Conservation (phyloP, 2,797 vertebrate genomes). For the Pseudochirops corinnae region DNA sequence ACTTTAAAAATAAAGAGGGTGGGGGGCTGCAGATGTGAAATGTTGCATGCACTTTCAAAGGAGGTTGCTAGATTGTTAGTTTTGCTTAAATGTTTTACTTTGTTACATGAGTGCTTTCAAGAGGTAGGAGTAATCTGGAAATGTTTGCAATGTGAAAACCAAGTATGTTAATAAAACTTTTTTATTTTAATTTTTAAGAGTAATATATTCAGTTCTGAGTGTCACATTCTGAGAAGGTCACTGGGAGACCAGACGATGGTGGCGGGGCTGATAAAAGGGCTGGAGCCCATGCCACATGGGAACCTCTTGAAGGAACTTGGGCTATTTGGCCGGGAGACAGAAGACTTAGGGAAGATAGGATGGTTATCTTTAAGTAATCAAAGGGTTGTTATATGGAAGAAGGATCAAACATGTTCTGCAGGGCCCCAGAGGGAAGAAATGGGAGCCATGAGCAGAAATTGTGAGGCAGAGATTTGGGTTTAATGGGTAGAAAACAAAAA, state of each 20-base stretch:
- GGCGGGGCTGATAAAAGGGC: neutral
- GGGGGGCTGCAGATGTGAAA: neutral
- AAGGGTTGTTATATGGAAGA: neutral
- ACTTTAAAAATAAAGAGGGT: no score
- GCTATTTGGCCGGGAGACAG: neutral
- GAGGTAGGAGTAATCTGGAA: no score
- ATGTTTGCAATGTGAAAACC: neutral
- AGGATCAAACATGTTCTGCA: neutral
- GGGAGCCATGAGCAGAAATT: neutral
- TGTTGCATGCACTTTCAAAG: neutral
- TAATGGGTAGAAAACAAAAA: neutral
- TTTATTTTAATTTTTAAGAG: neutral
- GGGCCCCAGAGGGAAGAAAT: neutral
- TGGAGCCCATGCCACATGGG: neutral
- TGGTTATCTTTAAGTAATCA: neutral
- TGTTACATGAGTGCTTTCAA: neutral
- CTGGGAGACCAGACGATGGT: neutral
- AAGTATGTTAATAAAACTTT: neutral
- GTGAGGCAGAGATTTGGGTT: neutral
- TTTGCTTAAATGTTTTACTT: neutral
- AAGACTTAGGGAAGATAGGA: neutral
- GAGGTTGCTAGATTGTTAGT: neutral
- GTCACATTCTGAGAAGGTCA: neutral
- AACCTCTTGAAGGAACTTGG: neutral
- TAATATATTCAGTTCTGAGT: neutral